A percentile compares a stretch with the other conserved stretches of the same genome.
Evolutionary conservation across 2,113 vertebrate genomes (phyloP).

Genomic region (Catharus minimus): DNA sequence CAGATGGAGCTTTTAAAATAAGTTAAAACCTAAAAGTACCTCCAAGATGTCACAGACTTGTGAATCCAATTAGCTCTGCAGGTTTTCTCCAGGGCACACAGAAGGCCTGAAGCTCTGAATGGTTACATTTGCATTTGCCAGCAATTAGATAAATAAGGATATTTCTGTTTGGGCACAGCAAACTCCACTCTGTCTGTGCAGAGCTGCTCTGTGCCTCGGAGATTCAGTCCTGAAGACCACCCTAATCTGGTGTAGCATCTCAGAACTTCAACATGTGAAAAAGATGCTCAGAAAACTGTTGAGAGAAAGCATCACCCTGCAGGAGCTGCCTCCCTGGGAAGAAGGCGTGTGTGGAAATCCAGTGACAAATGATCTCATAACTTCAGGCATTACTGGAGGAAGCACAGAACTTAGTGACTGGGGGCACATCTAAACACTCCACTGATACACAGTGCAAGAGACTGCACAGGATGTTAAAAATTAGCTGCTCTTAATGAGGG

Average conservation of each 20-base stretch:
- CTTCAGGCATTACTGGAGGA: neutral
- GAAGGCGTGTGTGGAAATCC: neutral
- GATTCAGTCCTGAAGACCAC: neutral
- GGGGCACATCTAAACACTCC: neutral
- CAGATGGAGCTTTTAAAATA: neutral
- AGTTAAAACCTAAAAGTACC: neutral
- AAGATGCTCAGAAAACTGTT: neutral
- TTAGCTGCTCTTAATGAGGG: neutral
- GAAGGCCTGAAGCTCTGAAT: neutral
- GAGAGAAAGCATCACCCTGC: neutral
- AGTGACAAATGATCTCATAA: neutral
- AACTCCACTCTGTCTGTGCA: neutral
- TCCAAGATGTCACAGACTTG: neutral
- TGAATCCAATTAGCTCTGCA: neutral
- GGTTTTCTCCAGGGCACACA: neutral
- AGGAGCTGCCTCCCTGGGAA: neutral
- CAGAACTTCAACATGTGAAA: neutral
- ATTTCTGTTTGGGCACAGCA: neutral
- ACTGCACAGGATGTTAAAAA: neutral
- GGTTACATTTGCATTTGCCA: neutral
- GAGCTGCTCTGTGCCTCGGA: neutral
- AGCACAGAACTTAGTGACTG: neutral
- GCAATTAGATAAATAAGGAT: neutral
- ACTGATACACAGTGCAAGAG: neutral
- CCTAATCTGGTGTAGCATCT: neutral